These are phyloP conservation scores for Trididemnum clinides DNA, from an alignment of 23 tunicate genomes.

Conservation along the genomic window DNA sequence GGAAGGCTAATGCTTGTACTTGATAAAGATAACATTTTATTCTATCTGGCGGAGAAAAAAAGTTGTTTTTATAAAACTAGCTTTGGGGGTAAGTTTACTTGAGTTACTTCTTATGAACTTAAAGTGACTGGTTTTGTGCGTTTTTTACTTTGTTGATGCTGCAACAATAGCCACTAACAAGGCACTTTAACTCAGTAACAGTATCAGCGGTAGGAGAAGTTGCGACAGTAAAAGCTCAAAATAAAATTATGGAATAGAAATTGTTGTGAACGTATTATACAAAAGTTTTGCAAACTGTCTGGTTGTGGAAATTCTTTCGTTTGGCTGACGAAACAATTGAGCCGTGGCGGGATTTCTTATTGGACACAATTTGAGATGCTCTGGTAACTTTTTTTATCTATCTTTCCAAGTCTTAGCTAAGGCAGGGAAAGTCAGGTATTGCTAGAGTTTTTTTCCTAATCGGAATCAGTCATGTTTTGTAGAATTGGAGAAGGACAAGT, in stretches of 20 bases:
- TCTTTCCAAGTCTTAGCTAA: neutral
- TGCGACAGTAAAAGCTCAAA: neutral
- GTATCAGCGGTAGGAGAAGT: too few relatives aligned
- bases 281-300: neutral
- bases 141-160: neutral
- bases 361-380: neutral
- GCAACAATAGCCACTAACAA: too few relatives aligned
- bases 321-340: conserved; percentile 1
- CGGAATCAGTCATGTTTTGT: neutral
- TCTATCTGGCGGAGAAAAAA: neutral
- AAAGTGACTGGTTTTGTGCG: neutral
- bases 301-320: neutral
- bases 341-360: conserved; percentile 7
- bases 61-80: neutral
- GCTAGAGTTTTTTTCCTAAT: neutral
- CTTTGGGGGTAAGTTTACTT: too few relatives aligned
- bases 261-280: neutral
- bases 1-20: neutral
- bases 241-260: neutral
- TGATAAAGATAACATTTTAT: neutral
- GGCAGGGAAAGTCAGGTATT: conserved; percentile 10
- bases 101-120: too few relatives aligned
- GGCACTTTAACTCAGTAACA: too few relatives aligned
- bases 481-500: neutral
- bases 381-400: neutral